Percentiles rank a stretch among this genome's conserved stretches.
phyloP scores from a whole-genome alignment of 2,888 invertebrate genomes.

The Erynnis tages region DNA sequence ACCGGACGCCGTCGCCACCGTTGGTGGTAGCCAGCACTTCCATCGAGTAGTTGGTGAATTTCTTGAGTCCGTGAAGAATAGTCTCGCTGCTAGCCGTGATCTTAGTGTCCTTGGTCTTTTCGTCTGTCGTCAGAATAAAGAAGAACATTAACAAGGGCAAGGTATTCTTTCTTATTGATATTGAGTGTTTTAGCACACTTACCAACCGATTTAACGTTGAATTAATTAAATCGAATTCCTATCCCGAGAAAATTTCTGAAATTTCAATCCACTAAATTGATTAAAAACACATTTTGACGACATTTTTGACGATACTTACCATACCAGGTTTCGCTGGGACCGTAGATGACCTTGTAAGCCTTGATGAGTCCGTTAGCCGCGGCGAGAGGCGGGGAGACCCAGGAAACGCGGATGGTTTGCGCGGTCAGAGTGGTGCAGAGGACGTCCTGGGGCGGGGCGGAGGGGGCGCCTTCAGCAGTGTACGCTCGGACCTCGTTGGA shows the following conservation, averaged over 20 bases:
- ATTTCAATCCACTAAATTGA: too few relatives aligned
- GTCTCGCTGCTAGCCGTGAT: slow-evolving; percentile 96
- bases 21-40: slow-evolving; percentile 97
- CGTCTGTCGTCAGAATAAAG: slow-evolving; percentile 80
- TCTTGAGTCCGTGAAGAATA: slow-evolving; percentile 95
- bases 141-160: background rate
- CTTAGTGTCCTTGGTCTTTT: slow-evolving; percentile 94
- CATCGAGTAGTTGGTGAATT: slow-evolving; percentile 98
- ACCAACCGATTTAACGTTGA: background rate
- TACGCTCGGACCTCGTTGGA: slow-evolving; percentile 94
- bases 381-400: slow-evolving; percentile 95
- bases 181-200: too few relatives aligned
- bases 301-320: slow-evolving; percentile 81
- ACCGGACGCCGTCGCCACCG: slow-evolving; percentile 96
- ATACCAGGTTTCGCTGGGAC: slow-evolving; percentile 95
- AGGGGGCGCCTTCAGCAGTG: slow-evolving; percentile 96
- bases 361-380: slow-evolving; percentile 97
- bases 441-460: slow-evolving; percentile 95
- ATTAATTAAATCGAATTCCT: background rate
- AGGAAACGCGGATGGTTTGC: slow-evolving; percentile 95
- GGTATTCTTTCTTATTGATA: too few relatives aligned
- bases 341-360: slow-evolving; percentile 96
- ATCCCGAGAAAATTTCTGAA: too few relatives aligned
- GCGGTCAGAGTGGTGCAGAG: slow-evolving; percentile 96
- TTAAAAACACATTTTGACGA: background rate